phyloP scores from a whole-genome alignment of 1,140 invertebrate genomes.

The Zaprionus camerounensis region DNA sequence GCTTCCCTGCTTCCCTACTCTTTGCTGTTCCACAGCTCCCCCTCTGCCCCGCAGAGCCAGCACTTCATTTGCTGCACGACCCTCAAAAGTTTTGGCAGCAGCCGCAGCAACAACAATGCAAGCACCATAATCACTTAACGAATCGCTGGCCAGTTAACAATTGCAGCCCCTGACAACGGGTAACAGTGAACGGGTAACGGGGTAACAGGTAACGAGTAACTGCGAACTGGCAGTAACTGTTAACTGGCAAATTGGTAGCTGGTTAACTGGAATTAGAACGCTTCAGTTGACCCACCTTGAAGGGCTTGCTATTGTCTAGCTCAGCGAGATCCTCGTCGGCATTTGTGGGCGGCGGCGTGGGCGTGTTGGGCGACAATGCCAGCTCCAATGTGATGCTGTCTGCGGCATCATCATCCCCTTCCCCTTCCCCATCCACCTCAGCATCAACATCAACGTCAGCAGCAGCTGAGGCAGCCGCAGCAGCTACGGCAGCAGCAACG shows the following conservation, averaged over 20 bases:
- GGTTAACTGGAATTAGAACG: neutral
- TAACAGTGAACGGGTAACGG: neutral
- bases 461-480: conserved; percentile 10
- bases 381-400: conserved; percentile 71
- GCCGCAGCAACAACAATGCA: conserved; percentile 38
- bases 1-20: neutral
- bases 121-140: conserved; percentile 63
- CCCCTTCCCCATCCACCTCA: conserved; percentile 51
- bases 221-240: neutral
- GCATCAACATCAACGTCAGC: conserved; percentile 48
- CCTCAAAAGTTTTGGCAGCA: conserved; percentile 36
- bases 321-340: conserved; percentile 64
- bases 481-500: neutral
- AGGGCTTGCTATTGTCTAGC: conserved; percentile 73
- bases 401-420: conserved; percentile 68
- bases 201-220: neutral
- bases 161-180: conserved; percentile 8
- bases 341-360: conserved; percentile 67
- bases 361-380: conserved; percentile 66
- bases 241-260: neutral
- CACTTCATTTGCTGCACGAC: conserved; percentile 35
- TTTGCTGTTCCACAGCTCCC: neutral
- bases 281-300: conserved; percentile 56
- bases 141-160: conserved; percentile 50
- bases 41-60: neutral